phyloP scores from a whole-genome alignment of 1,140 invertebrate species.

The Cotesia glomerata region DNA sequence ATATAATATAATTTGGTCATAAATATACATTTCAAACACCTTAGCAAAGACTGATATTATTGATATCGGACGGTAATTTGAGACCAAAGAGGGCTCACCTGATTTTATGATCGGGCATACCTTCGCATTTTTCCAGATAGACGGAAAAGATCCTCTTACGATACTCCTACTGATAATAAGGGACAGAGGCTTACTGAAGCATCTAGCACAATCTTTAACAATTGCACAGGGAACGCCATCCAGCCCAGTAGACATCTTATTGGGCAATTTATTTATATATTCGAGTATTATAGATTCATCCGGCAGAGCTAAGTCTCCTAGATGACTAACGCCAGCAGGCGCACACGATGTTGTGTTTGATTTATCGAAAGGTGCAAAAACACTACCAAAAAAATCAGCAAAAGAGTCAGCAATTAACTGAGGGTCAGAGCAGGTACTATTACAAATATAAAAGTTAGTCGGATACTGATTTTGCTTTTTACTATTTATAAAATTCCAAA shows the following conservation, averaged over 20 bases:
- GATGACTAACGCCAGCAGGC: background rate
- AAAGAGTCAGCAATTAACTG: background rate
- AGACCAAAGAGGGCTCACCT: background rate
- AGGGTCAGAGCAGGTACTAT: background rate
- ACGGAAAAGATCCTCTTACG: background rate
- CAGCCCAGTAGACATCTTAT: background rate
- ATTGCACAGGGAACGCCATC: background rate
- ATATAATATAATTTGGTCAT: background rate
- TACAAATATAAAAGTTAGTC: background rate
- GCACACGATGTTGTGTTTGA: too few species aligned
- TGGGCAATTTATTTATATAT: background rate
- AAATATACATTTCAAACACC: slow-evolving; percentile 12
- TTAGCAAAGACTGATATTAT: slow-evolving; percentile 11
- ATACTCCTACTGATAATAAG: background rate
- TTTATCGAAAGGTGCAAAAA: background rate
- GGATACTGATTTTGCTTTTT: background rate
- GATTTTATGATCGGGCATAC: slow-evolving; percentile 18
- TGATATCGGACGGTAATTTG: too few species aligned
- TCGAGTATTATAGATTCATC: too few species aligned
- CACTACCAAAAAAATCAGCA: too few species aligned
- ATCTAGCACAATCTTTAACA: background rate
- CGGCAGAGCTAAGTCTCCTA: background rate
- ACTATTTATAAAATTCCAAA: background rate
- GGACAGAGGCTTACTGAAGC: background rate
- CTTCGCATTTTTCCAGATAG: slow-evolving; percentile 9